phyloP scores from a whole-genome alignment of 2,797 vertebrate genomes.

The Macroramphosus scolopax region DNA sequence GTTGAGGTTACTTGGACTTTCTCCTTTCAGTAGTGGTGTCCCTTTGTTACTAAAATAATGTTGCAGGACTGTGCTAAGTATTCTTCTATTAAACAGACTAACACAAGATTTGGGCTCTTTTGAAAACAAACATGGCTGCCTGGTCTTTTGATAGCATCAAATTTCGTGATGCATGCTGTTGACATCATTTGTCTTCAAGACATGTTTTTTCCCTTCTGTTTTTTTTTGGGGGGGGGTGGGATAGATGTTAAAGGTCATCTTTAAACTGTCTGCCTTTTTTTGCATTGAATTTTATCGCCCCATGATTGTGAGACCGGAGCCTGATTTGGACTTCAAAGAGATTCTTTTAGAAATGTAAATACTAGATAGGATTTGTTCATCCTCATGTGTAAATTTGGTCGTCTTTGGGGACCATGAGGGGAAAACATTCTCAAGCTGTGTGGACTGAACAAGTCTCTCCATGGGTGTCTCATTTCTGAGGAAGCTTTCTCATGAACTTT shows the following conservation, averaged over 20 bases:
- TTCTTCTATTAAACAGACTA: slow-evolving; percentile 29
- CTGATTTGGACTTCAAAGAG: slow-evolving; percentile 9
- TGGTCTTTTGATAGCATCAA: slow-evolving; percentile 39
- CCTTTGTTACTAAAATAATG: slow-evolving; percentile 29
- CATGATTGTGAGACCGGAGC: slow-evolving; percentile 29
- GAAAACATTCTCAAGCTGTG: slow-evolving; percentile 23
- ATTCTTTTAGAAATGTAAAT: slow-evolving; percentile 59
- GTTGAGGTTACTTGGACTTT: slow-evolving; percentile 53
- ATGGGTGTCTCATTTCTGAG: slow-evolving; percentile 25
- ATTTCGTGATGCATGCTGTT: slow-evolving; percentile 46
- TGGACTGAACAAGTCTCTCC: slow-evolving; percentile 40
- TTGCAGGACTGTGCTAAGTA: slow-evolving; percentile 18
- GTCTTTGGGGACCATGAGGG: slow-evolving; percentile 17
- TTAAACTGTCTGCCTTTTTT: slow-evolving; percentile 21
- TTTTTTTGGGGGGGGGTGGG: slow-evolving; percentile 7
- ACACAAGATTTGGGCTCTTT: slow-evolving; percentile 25
- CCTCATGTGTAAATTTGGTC: slow-evolving; percentile 28
- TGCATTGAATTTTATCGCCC: slow-evolving; percentile 32
- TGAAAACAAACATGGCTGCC: slow-evolving; percentile 32
- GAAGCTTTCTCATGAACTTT: slow-evolving; percentile 26
- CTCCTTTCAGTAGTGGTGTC: slow-evolving; percentile 49
- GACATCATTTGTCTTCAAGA: slow-evolving; percentile 36
- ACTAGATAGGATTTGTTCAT: slow-evolving; percentile 41
- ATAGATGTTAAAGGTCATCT: slow-evolving; percentile 22
- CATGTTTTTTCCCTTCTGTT: slow-evolving; percentile 39